Base-by-base conservation (phyloP, 1,140 invertebrate genomes). In the Drosophila prosaltans region DNA sequence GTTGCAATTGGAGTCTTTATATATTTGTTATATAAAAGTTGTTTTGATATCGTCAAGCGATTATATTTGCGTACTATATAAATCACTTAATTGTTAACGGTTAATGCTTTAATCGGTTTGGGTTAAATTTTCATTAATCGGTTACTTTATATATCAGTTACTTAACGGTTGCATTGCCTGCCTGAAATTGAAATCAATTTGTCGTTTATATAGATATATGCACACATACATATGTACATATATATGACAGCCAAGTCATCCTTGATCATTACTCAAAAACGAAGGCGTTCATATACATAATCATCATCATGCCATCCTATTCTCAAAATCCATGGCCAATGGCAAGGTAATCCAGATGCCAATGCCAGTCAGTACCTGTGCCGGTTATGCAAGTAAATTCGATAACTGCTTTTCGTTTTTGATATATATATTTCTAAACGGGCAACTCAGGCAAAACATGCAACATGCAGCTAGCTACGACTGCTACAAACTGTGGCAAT, bases 401-500 rank as follows among this genome's bases (percentile, higher is more conserved):
- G 26, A 39, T 16, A 61, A 55, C 30, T 45, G 58, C 32, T 30
- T 65, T 61, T 9, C 40, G 8, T 36, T 43, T 21, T 16, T 55
- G 11, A 51, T 24, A 51, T 39, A 32, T 39, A 60, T 60, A 21
- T 60, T 40, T 11, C 67, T 21, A 21, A 59, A 72, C 69, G 45
- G 45, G 69, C 69, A 69, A 70, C 6, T 3, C 61, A 16, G 40
- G 58, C 51, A 78, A 16, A 16, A 61, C 63, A 72, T 60, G 43
- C 41, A 65, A 70, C 66, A 32, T 62, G 48, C 9, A 55, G 43
- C 72, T 67, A 26, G 16, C 36, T 26, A n/a, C 58, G 11, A 59
- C 57, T 11, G 21, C 66, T 68, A 24, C 58, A 67, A 80, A 78
- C 79, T 81, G 75, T 70, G 72, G 83, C 83, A 86, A 86, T 88